Conservation (phyloP, 2,888 invertebrate genomes). For the Spilarctia lutea region DNA sequence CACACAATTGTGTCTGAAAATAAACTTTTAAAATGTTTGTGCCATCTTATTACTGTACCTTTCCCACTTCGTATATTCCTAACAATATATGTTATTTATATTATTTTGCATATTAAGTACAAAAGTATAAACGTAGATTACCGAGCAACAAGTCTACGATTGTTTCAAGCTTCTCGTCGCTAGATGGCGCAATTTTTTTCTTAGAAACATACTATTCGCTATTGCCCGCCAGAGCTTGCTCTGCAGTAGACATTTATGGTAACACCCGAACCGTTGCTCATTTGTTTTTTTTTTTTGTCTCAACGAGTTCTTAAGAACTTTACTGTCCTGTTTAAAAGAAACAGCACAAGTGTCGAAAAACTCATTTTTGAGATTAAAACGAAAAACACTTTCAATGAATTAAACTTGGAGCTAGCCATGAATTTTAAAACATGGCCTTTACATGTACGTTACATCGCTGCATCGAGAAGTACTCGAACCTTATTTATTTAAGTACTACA, state of each 20-base stretch:
- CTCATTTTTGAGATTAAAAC: no score
- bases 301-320: no score
- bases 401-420: no score
- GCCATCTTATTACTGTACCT: slow-evolving; percentile 19
- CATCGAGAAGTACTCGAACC: neutral
- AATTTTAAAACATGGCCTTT: no score
- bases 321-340: no score
- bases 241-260: neutral
- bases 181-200: neutral
- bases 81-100: neutral
- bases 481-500: neutral
- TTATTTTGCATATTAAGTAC: neutral
- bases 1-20: slow-evolving; percentile 41
- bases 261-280: no score
- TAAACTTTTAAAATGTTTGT: slow-evolving; percentile 37
- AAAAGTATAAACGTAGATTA: neutral
- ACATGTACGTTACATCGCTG: no score
- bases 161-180: neutral
- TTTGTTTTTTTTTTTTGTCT: no score
- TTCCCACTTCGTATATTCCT: neutral
- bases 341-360: no score
- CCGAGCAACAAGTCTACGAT: neutral
- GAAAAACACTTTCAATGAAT: no score
- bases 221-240: neutral
- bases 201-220: neutral